phyloP scores from a whole-genome alignment of 1,140 invertebrate species.

The Muscidifurax raptorellus region DNA sequence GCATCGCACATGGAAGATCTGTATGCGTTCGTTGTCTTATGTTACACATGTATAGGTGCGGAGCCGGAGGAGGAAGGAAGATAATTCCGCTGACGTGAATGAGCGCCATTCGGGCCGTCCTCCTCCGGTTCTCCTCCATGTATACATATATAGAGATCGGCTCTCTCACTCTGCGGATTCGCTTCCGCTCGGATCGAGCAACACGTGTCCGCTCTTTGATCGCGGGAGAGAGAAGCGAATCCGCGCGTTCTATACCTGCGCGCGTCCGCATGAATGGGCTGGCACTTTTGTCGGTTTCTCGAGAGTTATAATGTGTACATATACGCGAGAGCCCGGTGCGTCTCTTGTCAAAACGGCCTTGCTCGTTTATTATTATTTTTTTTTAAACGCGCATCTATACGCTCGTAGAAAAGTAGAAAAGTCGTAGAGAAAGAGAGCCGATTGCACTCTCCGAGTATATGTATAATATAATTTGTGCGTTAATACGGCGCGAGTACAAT shows the following conservation, averaged over 20 bases:
- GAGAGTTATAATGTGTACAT: not conserved
- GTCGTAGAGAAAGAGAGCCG: too few relatives aligned
- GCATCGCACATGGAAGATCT: not conserved
- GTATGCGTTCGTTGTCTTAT: not conserved
- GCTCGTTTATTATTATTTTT: too few relatives aligned
- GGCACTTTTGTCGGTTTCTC: not conserved
- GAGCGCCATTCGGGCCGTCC: not conserved
- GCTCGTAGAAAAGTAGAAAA: too few relatives aligned
- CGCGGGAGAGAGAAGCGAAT: not conserved
- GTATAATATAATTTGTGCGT: too few relatives aligned
- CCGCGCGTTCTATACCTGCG: not conserved
- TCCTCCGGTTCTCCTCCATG: not conserved
- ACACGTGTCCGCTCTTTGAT: constrained; percentile 1
- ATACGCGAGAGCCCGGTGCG: too few relatives aligned
- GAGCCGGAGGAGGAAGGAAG: not conserved
- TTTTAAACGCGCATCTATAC: too few relatives aligned
- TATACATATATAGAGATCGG: not conserved
- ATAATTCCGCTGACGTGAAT: not conserved
- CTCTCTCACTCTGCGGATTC: not conserved
- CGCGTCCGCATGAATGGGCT: not conserved
- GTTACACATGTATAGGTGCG: too few relatives aligned
- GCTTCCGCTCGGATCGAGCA: constrained; percentile 14
- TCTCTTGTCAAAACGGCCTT: too few relatives aligned
- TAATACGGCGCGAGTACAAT: not conserved
- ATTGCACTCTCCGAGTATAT: too few relatives aligned